Evolutionary conservation across 2,113 vertebrate genomes (phyloP).

Genomic region (Phainopepla nitens): DNA sequence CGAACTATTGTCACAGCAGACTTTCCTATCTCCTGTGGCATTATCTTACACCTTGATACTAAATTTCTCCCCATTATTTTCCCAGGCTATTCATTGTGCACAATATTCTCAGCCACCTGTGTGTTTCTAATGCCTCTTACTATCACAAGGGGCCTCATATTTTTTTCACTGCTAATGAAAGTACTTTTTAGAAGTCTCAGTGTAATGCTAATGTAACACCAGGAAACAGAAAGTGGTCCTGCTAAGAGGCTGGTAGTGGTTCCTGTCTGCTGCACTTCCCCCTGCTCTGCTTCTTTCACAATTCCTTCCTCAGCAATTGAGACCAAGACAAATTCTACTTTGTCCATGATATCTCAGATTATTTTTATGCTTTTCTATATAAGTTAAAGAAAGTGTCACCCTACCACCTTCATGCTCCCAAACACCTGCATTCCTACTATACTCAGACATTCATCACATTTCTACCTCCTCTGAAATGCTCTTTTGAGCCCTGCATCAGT

Average conservation of each 20-base stretch:
- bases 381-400: neutral
- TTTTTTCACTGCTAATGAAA: neutral
- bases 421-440: neutral
- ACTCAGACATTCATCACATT: fast-evolving
- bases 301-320: neutral
- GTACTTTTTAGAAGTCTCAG: neutral
- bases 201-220: neutral
- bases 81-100: neutral
- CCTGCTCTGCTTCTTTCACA: neutral
- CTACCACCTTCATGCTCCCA: neutral
- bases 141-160: neutral
- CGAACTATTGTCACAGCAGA: neutral
- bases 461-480: neutral
- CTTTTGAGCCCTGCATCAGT: neutral
- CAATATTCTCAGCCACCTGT: neutral
- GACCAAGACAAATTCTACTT: neutral
- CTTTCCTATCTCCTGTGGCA: neutral
- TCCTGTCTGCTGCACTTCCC: neutral
- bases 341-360: neutral
- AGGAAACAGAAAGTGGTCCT: neutral
- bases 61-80: neutral
- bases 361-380: neutral
- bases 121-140: neutral
- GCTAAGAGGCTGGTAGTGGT: neutral
- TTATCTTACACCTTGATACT: neutral